phyloP scores from a whole-genome alignment of 2,113 vertebrate genomes.

The Oenanthe oenanthe region DNA sequence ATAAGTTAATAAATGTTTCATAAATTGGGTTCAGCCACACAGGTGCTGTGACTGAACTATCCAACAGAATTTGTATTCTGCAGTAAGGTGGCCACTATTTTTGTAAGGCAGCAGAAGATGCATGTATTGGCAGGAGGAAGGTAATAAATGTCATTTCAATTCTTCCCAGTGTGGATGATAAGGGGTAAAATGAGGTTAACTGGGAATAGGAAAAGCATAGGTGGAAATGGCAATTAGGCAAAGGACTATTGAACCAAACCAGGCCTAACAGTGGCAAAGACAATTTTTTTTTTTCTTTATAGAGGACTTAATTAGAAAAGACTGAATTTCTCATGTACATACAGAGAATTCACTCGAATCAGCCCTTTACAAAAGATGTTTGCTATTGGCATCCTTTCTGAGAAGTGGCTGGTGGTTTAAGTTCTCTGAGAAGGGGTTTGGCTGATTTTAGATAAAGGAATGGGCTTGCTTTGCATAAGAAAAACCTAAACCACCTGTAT shows the following conservation, averaged over 20 bases:
- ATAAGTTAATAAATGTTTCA: neutral
- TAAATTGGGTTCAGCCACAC: neutral
- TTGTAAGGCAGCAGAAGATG: neutral
- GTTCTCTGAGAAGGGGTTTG: neutral
- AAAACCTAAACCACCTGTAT: neutral
- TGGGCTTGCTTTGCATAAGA: neutral
- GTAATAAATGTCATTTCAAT: neutral
- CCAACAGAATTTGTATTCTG: neutral
- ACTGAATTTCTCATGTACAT: neutral
- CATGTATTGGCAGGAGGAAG: neutral
- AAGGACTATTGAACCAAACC: neutral
- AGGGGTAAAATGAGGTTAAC: neutral
- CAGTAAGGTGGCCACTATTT: neutral
- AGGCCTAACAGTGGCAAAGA: neutral
- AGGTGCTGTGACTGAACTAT: neutral
- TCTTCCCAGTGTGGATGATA: neutral
- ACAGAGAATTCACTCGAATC: neutral
- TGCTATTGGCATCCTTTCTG: neutral
- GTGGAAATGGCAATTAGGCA: neutral
- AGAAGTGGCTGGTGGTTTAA: neutral
- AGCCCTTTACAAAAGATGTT: neutral
- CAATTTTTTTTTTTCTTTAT: neutral
- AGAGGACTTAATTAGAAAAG: neutral
- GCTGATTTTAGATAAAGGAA: neutral
- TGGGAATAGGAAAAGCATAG: neutral